Evolutionary conservation across 1,140 invertebrate genomes (phyloP).

Genomic region (Goniozus legneri): DNA sequence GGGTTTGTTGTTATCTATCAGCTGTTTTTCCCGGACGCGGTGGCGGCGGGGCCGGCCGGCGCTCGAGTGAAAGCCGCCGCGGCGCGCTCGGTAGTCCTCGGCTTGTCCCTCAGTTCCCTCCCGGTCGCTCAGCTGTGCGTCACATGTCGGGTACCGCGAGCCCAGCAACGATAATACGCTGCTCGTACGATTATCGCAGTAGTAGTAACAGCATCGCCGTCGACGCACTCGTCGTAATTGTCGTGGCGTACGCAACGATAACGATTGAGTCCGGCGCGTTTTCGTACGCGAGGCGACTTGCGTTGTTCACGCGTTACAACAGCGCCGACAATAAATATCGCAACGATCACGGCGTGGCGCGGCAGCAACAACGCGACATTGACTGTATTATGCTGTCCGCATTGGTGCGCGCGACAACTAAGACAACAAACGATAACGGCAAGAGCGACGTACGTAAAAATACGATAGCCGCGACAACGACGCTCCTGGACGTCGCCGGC

Average conservation of each 20-base stretch:
- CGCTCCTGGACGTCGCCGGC: slow-evolving; percentile 32
- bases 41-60: slow-evolving; percentile 39
- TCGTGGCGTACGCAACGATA: too few species aligned
- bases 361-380: too few species aligned
- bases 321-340: too few species aligned
- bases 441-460: too few species aligned
- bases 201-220: not conserved
- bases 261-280: too few species aligned
- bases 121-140: slow-evolving; percentile 50
- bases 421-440: too few species aligned
- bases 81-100: slow-evolving; percentile 13
- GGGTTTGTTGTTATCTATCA: slow-evolving; percentile 63
- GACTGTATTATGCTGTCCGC: slow-evolving; percentile 34
- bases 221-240: not conserved
- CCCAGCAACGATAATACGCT: too few species aligned
- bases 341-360: too few species aligned
- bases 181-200: slow-evolving; percentile 7
- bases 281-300: slow-evolving; percentile 11
- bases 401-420: too few species aligned
- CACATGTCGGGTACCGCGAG: slow-evolving; percentile 37
- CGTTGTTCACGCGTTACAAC: slow-evolving; percentile 11
- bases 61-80: slow-evolving; percentile 40
- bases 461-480: too few species aligned
- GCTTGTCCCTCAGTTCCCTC: slow-evolving; percentile 41
- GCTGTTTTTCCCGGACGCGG: slow-evolving; percentile 57